Conservation (phyloP, 2,888 invertebrate genomes). For the Seira musarum region DNA sequence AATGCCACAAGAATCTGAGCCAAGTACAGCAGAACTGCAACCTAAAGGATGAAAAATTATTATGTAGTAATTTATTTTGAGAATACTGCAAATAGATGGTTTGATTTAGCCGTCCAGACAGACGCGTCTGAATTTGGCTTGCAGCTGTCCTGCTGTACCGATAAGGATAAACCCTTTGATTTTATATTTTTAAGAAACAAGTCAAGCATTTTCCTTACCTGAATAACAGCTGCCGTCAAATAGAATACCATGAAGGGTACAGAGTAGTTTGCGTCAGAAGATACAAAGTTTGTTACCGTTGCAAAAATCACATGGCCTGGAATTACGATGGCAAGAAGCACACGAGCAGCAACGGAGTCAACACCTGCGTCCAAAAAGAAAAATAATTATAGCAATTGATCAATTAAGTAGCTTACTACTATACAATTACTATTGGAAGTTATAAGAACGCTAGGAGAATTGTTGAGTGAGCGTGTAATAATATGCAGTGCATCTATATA, state of each 20-base stretch:
- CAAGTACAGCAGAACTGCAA: constrained; percentile 82
- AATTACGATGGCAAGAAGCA: constrained; percentile 71
- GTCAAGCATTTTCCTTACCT: too few relatives aligned
- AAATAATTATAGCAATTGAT: constrained; percentile 13
- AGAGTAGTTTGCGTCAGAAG: constrained; percentile 57
- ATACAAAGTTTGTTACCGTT: constrained; percentile 63
- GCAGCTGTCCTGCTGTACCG: too few relatives aligned
- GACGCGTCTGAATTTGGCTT: too few relatives aligned
- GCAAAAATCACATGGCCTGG: constrained; percentile 67
- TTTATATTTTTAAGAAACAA: too few relatives aligned
- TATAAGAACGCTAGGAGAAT: too few relatives aligned
- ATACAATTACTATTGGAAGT: background rate
- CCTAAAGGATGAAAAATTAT: constrained; percentile 71
- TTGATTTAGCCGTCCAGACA: too few relatives aligned
- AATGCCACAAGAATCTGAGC: constrained; percentile 86
- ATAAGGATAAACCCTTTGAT: too few relatives aligned
- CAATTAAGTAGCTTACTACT: constrained; percentile 4
- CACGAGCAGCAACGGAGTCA: constrained; percentile 73
- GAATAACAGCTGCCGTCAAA: constrained; percentile 65
- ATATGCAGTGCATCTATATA: constrained; percentile 13
- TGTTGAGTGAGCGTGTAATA: background rate
- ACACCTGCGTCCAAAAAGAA: constrained; percentile 58
- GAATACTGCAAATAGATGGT: background rate
- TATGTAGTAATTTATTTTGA: constrained; percentile 24
- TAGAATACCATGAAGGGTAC: constrained; percentile 62